phyloP scores from a whole-genome alignment of 1,140 invertebrate genomes.

The Drosophila ohnishii region DNA sequence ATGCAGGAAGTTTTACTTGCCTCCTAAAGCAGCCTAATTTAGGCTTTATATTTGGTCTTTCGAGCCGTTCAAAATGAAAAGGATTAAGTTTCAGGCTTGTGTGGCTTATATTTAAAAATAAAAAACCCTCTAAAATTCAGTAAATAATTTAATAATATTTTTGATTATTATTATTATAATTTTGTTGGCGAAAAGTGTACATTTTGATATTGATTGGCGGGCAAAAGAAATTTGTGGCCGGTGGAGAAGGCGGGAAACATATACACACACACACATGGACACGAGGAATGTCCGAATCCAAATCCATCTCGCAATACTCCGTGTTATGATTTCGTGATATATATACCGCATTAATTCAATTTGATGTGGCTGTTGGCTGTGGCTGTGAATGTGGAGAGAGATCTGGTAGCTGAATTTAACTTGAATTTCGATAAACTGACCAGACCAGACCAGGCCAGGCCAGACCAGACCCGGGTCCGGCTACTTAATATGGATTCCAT shows the following conservation, averaged over 20 bases:
- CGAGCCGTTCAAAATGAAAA: background rate
- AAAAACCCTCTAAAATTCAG: too few species aligned
- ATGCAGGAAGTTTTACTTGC: too few species aligned
- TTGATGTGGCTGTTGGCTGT: constrained; percentile 48
- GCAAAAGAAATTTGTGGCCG: constrained; percentile 16
- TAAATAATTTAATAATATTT: background rate
- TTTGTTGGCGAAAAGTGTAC: background rate
- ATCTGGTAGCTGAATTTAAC: constrained; percentile 40
- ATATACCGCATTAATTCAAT: constrained; percentile 75
- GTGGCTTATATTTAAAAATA: background rate
- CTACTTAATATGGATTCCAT: constrained; percentile 41
- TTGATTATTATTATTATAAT: background rate
- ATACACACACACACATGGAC: background rate
- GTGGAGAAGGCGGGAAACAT: background rate
- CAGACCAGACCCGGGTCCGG: background rate
- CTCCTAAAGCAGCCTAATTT: background rate
- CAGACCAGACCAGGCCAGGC: constrained; percentile 12
- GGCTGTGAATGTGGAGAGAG: background rate
- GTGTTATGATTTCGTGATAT: constrained; percentile 72
- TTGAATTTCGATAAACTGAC: constrained; percentile 60
- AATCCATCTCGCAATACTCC: constrained; percentile 16
- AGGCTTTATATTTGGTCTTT: background rate
- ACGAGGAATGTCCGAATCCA: constrained; percentile 24
- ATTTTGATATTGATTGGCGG: constrained; percentile 36
- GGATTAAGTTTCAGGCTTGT: background rate